Conservation (phyloP, 2,113 vertebrate species). For the Ailuropoda melanoleuca region DNA sequence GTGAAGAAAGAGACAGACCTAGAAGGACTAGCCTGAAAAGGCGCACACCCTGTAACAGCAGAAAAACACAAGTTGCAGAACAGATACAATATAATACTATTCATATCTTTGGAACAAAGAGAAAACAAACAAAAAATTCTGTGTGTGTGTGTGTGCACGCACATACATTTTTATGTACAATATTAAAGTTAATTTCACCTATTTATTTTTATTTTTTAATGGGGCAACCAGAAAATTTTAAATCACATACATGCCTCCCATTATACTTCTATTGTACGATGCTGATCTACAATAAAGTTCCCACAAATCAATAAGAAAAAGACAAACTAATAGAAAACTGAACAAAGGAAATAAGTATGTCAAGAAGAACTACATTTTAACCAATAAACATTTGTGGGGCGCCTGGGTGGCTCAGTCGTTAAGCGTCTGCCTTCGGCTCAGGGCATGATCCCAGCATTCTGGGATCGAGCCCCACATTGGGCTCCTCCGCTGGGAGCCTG, state of each 20-base stretch:
- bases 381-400: neutral
- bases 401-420: no score
- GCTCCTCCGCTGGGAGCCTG: no score
- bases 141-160: neutral
- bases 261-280: neutral
- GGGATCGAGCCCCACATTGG: no score
- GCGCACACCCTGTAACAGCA: neutral
- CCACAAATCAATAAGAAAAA: neutral
- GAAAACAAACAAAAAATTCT: neutral
- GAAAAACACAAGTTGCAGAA: neutral
- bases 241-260: neutral
- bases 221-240: neutral
- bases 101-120: neutral
- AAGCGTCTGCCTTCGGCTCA: no score
- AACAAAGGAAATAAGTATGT: neutral
- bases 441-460: no score
- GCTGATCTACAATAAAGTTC: neutral
- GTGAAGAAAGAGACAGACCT: neutral
- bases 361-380: neutral
- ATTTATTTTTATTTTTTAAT: neutral
- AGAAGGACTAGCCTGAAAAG: neutral
- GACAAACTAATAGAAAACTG: neutral
- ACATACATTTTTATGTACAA: neutral
- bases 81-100: neutral
- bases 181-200: neutral